Conservation (phyloP, 2,888 invertebrate species). For the Criorhina ranunculi region DNA sequence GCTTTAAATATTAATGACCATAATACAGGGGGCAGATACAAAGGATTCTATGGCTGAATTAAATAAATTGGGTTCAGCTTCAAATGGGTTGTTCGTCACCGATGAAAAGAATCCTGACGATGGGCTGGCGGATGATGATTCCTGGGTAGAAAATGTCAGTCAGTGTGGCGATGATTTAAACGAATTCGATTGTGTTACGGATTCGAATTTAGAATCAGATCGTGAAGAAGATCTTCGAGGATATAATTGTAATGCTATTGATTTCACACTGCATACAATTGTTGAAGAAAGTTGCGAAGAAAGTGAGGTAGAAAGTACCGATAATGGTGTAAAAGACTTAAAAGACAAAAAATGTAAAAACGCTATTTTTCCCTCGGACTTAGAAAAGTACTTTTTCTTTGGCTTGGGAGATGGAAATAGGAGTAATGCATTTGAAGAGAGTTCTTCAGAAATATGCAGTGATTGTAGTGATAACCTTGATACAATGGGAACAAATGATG, state of each 20-base stretch:
- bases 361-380: conserved; percentile 91
- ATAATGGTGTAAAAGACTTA: conserved; percentile 76
- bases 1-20: background rate
- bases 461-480: conserved; percentile 93
- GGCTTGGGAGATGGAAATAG: conserved; percentile 90
- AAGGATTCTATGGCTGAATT: conserved; percentile 32
- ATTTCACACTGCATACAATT: conserved; percentile 96
- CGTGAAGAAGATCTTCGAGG: conserved; percentile 92
- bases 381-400: conserved; percentile 96
- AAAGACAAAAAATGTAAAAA: conserved; percentile 77
- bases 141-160: conserved; percentile 95
- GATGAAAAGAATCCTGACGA: conserved; percentile 87
- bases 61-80: conserved; percentile 20
- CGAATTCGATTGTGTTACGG: conserved; percentile 81
- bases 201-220: conserved; percentile 86
- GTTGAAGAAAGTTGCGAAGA: conserved; percentile 98
- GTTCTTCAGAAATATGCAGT: conserved; percentile 92
- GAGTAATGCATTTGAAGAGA: conserved; percentile 86
- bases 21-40: background rate
- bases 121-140: conserved; percentile 95
- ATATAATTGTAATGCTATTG: conserved; percentile 92
- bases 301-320: conserved; percentile 89
- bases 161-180: conserved; percentile 89
- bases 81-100: conserved; percentile 9
- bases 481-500: conserved; percentile 85